Base-by-base conservation (phyloP, 2,888 invertebrate species). In the Heliconius aoede region DNA sequence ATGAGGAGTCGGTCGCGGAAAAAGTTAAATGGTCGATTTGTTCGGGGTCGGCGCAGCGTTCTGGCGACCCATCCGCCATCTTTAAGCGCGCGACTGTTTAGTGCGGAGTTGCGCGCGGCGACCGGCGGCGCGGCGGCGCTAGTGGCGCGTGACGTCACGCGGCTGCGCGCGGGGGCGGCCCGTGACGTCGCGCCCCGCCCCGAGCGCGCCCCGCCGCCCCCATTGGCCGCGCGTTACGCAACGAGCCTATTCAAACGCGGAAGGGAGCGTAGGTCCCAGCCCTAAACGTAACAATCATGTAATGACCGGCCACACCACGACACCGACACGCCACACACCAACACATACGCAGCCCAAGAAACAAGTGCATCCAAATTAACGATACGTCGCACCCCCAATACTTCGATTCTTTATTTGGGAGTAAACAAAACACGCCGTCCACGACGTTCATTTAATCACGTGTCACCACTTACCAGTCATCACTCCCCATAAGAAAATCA, bases 11-110 rank as follows among this genome's bases (percentile, higher is more conserved):
- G 89, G 94, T 89, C 93, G 87, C 94, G 93, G 91, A 91, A 93
- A 92, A 94, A 93, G 93, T 93, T 93, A 90, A 87, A 88, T 95
- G 90, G 92, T 95, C 94, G 90, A 94, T 93, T 91, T 94, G 94
- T 90, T 94, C 93, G 90, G 90, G 91, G 90, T 95, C 95, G 93
- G 95, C 92, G 90, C 95, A 95, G 89, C 95, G 95, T 92, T 95
- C 95, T 94, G 95, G 95, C 95, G 95, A 95, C 95, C 96, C 96
- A 96, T 97, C 97, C 96, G 97, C 97, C 97, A 97, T 97, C 96
- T 97, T 97, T 96, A 95, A 95, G 96, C 96, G 95, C 96, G 95
- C 95, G 95, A 95, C 91, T 94, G 94, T 94, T 94, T 94, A 94
- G 94, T 93, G 89, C 87, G 81, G 82, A 88, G 93, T 89, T 93